Base-by-base conservation (phyloP, 53 echinoderm and acorn worm genomes). In the Actinopyga echinites region DNA sequence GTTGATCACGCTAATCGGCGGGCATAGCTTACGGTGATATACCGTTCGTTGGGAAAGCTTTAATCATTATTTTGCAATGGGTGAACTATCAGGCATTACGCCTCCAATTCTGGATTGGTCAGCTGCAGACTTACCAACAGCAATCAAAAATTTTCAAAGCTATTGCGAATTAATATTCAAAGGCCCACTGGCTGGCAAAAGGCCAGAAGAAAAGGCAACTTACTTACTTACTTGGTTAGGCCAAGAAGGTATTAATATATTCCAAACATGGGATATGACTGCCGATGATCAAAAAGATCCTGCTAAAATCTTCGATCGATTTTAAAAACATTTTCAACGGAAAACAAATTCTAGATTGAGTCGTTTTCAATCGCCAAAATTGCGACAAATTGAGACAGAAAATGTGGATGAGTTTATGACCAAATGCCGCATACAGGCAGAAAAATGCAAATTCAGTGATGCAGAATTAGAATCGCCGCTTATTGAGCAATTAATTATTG, bases 401-500 rank as follows among this genome's bases (percentile, higher is more conserved):
- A 83, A 61, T 19, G 81, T 81, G 6, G 87, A 87, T 57, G 92
- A 92, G 13, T 89, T 67, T 34, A 74, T 85, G 75, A 83, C 74
- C 19, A 33, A 45, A 65, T 82, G 87, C n/a, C 67, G 71, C 24
- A 65, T 78, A 20, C 84, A 88, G 44, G 92, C 85, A 0, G 32
- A 82, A 34, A 83, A 89, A 75, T 88, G 88, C 38, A 88, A 89
- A 83, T 88, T 92, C 42, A 59, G 42, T 56, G 38, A 56, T 21
- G 40, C 63, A 40, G 88, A 87, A 55, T 56, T 84, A 33, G 62
- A 84, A 25, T 45, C 65, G 22, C 42, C 85, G 7, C 60, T 91
- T 12, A 85, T 88, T 10, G 88, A 88, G 31, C 91, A 91, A 65
- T 25, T 91, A 24, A 85, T 91, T 4, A 53, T 80, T n/a, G 91